These are phyloP conservation scores for Ctenopoma multispine DNA, from an alignment of 2,797 vertebrate genomes.

Conservation along the genomic window DNA sequence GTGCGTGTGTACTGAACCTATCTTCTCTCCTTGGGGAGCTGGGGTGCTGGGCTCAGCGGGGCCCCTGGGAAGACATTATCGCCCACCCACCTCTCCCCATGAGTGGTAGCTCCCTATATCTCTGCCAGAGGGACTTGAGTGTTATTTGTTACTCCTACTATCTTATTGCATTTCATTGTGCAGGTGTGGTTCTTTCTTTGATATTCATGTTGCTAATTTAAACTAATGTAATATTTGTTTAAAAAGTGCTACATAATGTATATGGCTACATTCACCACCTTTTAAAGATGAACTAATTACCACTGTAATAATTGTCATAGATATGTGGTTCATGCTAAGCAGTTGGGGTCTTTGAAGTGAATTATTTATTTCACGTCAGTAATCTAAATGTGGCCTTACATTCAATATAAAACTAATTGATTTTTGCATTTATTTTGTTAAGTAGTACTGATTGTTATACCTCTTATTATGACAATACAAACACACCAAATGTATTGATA, in stretches of 20 bases:
- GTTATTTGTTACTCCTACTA: constrained; percentile 74
- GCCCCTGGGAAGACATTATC: constrained; percentile 79
- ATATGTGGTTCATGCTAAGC: constrained; percentile 4
- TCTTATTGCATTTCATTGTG: constrained; percentile 64
- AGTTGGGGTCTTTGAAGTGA: neutral
- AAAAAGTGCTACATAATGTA: neutral
- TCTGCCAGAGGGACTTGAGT: constrained; percentile 62
- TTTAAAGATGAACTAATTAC: neutral
- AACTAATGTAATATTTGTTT: constrained; percentile 6
- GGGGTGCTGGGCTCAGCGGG: constrained; percentile 59
- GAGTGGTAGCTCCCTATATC: constrained; percentile 62
- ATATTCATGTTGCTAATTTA: constrained; percentile 33
- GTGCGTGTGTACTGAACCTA: constrained; percentile 64
- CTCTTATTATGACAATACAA: too few relatives aligned
- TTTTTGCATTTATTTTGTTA: neutral
- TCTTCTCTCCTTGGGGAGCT: constrained; percentile 63
- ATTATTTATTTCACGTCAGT: constrained; percentile 21
- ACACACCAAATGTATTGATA: too few relatives aligned
- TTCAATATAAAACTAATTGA: neutral
- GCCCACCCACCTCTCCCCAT: constrained; percentile 76
- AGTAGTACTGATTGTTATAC: neutral
- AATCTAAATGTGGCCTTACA: neutral
- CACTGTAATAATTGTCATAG: neutral
- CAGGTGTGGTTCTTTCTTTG: constrained; percentile 49
- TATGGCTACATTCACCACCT: neutral